Base-by-base conservation (phyloP, 2,888 invertebrate species). In the Thymelicus sylvestris region DNA sequence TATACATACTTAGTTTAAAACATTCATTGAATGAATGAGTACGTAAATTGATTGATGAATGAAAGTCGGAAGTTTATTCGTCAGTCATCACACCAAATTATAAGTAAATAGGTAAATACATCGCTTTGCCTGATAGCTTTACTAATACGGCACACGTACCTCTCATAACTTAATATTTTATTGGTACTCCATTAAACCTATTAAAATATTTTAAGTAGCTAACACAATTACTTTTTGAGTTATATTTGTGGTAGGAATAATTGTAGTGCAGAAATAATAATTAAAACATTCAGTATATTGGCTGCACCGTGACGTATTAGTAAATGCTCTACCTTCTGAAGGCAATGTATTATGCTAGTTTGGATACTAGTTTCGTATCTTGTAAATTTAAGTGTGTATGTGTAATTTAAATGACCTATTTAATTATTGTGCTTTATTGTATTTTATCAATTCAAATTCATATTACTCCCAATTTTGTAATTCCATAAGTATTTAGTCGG, bases 401-500 rank as follows among this genome's bases (percentile, higher is more conserved):
- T 65, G 65, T 52, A 52, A 52, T 15, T 55, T 55, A 55, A 55
- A 24, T 5, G 8, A 52, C 19, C 52, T 19, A 13, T 19, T 52
- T 13, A 52, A 52, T 52, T 52, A 52, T 52, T 52, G 19, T 19
- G 15, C 52, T 52, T 19, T 15, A 52, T 52, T 52, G 7, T 52
- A 12, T 7, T 3, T 7, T 6, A 52, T 19, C 7, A 19, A 52
- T 7, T 52, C 19, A 15, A 52, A 52, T 7, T 50, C 15, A 50
- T 15, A 50, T 52, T 7, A 52, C 50, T 52, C 50, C 62, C 44
- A 62, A 24, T 63, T 63, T n/a, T 63, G 63, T 63, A 63, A 63
- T 62, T 62, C 47, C 62, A 41, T 63, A 48, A 63, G 6, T 24
- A 13, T 13, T 63, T n/a, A 62, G 61, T 41, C 15, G 48, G 41